These are phyloP conservation scores for Anarrhichthys ocellatus DNA, from an alignment of 2,113 vertebrate species.

Conservation along the genomic window DNA sequence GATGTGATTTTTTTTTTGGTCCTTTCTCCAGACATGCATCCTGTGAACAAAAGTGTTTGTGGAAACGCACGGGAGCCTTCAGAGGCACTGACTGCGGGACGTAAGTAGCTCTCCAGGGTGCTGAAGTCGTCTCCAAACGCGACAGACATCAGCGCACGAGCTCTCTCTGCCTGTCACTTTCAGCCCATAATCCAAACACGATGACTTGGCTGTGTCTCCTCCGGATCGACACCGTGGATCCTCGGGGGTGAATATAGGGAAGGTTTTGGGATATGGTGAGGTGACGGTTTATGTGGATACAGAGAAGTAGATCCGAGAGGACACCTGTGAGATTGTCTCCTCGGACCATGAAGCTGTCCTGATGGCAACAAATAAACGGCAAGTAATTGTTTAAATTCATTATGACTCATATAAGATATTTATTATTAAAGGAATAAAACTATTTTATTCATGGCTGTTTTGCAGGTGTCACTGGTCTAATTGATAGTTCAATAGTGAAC, in stretches of 20 bases:
- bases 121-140: constrained; percentile 80
- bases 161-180: constrained; percentile 46
- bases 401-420: not conserved
- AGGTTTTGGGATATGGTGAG: constrained; percentile 32
- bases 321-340: constrained; percentile 30
- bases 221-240: not conserved
- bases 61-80: constrained; percentile 49
- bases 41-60: constrained; percentile 51
- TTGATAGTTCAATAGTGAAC: constrained; percentile 62
- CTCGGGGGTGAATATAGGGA: constrained; percentile 17
- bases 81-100: constrained; percentile 67
- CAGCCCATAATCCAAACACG: constrained; percentile 45
- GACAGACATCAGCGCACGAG: constrained; percentile 40
- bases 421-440: not conserved
- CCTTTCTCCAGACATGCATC: constrained; percentile 33
- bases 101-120: constrained; percentile 85
- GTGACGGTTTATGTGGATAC: constrained; percentile 14
- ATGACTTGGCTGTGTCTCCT: constrained; percentile 51
- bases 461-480: constrained; percentile 53
- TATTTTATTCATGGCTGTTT: not conserved
- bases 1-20: not conserved
- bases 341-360: constrained; percentile 33
- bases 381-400: constrained; percentile 22
- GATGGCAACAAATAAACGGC: constrained; percentile 58
- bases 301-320: constrained; percentile 15